Evolutionary conservation across 2,113 vertebrate species (phyloP).

Genomic region (pig (Sus scrofa)): T2T-Sscrofa CM000826.6:43812501-43813000

Average conservation of each 20-base stretch:
- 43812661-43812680: neutral
- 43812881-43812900: neutral
- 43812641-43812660: neutral
- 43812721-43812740: neutral
- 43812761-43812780: neutral
- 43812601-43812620: neutral
- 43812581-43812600: fast-evolving
- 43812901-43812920: neutral
- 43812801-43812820: neutral
- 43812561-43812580: neutral
- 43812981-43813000: neutral
- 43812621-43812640: no score
- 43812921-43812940: neutral
- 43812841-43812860: neutral
- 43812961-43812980: neutral
- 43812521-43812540: neutral
- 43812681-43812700: neutral
- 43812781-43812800: neutral
- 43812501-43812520: neutral
- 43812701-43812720: neutral
- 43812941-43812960: neutral
- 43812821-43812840: neutral
- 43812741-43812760: neutral
- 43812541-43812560: neutral
- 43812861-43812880: neutral